Evolutionary conservation across 2,797 vertebrate species (phyloP).

Genomic region (Sebastolobus altivelis): DNA sequence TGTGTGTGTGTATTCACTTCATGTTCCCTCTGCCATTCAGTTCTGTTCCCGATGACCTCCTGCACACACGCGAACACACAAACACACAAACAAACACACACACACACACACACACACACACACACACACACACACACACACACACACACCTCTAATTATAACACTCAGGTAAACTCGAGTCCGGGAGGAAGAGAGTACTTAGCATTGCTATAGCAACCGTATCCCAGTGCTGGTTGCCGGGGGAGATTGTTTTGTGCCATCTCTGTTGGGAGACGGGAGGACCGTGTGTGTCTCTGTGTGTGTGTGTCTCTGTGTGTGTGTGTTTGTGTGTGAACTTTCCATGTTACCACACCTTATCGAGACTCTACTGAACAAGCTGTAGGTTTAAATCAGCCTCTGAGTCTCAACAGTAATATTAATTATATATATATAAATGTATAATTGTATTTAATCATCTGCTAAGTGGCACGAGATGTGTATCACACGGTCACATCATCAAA

Average conservation of each 20-base stretch:
- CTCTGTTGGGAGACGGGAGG: slow-evolving; percentile 58
- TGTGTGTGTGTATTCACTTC: slow-evolving; percentile 33
- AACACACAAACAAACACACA: slow-evolving; percentile 31
- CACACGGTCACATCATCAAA: background rate
- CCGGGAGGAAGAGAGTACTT: slow-evolving; percentile 74
- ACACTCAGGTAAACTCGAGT: slow-evolving; percentile 73
- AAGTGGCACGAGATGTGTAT: background rate
- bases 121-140: slow-evolving; percentile 29
- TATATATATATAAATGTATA: background rate
- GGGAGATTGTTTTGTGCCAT: slow-evolving; percentile 74
- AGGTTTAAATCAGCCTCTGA: background rate
- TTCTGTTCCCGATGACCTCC: slow-evolving; percentile 49
- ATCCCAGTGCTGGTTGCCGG: slow-evolving; percentile 74
- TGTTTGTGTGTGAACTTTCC: slow-evolving; percentile 20
- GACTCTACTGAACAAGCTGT: background rate
- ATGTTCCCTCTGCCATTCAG: slow-evolving; percentile 40
- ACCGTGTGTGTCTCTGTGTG: slow-evolving; percentile 15
- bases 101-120: slow-evolving; percentile 36
- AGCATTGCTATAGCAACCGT: slow-evolving; percentile 82
- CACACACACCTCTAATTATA: slow-evolving; percentile 67
- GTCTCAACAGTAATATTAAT: background rate
- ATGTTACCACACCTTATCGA: slow-evolving; percentile 10
- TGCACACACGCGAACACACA: background rate
- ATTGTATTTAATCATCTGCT: background rate
- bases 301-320: slow-evolving; percentile 12